Conservation (phyloP, 2,113 vertebrate species). For the Acrocephalus arundinaceus region DNA sequence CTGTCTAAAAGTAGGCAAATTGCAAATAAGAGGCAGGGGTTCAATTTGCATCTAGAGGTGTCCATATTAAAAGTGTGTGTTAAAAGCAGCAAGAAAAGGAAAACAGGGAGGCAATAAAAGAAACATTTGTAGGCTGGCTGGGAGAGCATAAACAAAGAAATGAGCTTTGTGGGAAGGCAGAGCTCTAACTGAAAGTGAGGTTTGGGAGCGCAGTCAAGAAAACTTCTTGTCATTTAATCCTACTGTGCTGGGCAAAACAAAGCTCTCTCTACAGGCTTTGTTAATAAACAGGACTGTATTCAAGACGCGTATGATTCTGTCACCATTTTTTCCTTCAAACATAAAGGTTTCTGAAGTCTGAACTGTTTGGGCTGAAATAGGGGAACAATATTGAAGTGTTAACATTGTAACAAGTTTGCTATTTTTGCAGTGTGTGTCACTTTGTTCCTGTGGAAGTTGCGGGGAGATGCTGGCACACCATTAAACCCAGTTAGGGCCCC, state of each 20-base stretch:
- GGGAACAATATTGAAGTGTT: neutral
- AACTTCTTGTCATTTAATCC: slow-evolving; percentile 43
- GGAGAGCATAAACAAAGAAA: slow-evolving; percentile 27
- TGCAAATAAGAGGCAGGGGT: neutral
- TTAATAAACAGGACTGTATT: slow-evolving; percentile 21
- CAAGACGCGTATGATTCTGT: neutral
- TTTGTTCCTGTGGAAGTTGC: neutral
- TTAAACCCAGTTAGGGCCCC: neutral
- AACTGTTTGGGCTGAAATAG: neutral
- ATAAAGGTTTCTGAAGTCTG: neutral
- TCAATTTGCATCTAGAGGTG: neutral
- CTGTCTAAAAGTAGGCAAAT: neutral
- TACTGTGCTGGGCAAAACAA: slow-evolving; percentile 24
- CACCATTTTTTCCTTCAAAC: neutral
- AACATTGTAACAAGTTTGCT: neutral
- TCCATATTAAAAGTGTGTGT: neutral
- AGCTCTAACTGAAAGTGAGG: slow-evolving; percentile 9
- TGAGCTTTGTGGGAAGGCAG: neutral
- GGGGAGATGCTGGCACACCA: rapidly evolving
- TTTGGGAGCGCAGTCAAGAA: neutral
- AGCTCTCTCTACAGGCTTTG: neutral
- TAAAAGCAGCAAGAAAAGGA: neutral
- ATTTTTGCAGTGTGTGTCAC: neutral
- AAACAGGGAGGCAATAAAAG: neutral
- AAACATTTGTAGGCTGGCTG: neutral